Percentiles rank a stretch among this genome's conserved stretches.
Conservation (phyloP, 2,113 vertebrate species). For the Sakesphorus luctuosus region DNA sequence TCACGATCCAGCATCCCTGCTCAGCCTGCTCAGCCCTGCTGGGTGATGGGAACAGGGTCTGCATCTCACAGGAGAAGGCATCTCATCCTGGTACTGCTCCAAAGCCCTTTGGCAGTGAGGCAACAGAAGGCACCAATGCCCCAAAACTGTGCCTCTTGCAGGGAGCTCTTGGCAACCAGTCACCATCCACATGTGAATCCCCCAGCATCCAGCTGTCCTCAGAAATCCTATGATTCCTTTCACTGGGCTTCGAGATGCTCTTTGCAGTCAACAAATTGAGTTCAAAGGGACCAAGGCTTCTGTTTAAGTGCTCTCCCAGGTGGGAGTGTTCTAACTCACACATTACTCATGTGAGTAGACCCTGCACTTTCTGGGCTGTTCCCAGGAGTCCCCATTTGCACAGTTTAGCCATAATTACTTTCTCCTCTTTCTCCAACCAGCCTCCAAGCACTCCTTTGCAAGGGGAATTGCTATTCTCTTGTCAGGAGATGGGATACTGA, state of each 20-base stretch:
- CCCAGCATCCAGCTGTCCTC: neutral
- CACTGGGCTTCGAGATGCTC: neutral
- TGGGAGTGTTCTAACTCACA: neutral
- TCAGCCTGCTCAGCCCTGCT: neutral
- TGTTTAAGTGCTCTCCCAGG: neutral
- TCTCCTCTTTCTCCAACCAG: slow-evolving; percentile 2
- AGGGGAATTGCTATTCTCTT: slow-evolving; percentile 45
- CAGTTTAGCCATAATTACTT: slow-evolving; percentile 52
- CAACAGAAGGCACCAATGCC: neutral
- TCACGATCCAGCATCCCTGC: fast-evolving
- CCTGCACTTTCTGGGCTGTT: neutral
- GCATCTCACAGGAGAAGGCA: neutral
- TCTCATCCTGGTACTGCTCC: neutral
- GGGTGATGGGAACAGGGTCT: fast-evolving
- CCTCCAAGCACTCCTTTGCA: neutral
- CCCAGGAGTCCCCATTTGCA: slow-evolving; percentile 9
- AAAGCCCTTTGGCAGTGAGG: neutral
- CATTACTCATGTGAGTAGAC: neutral
- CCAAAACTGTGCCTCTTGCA: neutral
- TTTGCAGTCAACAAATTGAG: neutral
- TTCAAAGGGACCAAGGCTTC: neutral
- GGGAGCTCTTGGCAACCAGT: neutral
- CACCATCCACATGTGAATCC: neutral
- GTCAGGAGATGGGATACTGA: slow-evolving; percentile 24
- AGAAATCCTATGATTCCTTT: neutral